Evolutionary conservation across 1,140 invertebrate genomes (phyloP).

Genomic region (Mamestra configurata): DNA sequence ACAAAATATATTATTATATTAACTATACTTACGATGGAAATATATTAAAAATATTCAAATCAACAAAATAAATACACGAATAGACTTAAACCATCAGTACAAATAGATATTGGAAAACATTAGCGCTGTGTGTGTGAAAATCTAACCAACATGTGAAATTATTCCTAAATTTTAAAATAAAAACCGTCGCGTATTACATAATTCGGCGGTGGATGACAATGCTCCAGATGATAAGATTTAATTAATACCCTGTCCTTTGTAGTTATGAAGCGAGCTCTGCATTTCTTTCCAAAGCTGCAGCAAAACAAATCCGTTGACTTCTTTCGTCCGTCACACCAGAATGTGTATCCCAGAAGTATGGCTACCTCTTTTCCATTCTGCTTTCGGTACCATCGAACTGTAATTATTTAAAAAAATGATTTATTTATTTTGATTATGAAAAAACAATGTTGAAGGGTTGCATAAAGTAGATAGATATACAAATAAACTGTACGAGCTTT

Average conservation of each 20-base stretch:
- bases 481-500: too few species aligned
- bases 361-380: background rate
- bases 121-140: too few species aligned
- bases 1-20: too few species aligned
- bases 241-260: constrained; percentile 43
- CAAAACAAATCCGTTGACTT: constrained; percentile 45
- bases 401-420: background rate
- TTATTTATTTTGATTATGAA: background rate
- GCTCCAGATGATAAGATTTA: constrained; percentile 39
- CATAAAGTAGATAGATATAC: too few species aligned
- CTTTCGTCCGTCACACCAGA: constrained; percentile 43
- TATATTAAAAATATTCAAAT: too few species aligned
- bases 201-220: constrained; percentile 55
- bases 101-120: too few species aligned
- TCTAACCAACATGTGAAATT: too few species aligned
- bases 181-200: background rate
- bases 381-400: constrained; percentile 1
- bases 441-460: too few species aligned
- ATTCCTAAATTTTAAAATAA: background rate
- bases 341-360: constrained; percentile 32
- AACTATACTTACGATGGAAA: too few species aligned
- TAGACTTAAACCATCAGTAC: too few species aligned
- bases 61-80: too few species aligned
- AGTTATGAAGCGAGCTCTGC: constrained; percentile 55
- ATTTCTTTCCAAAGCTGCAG: constrained; percentile 54